Evolutionary conservation across 2,797 vertebrate genomes (phyloP), one percentile per base, ranked within the genome.

Genomic region (Hemitrygon akajei): DNA sequence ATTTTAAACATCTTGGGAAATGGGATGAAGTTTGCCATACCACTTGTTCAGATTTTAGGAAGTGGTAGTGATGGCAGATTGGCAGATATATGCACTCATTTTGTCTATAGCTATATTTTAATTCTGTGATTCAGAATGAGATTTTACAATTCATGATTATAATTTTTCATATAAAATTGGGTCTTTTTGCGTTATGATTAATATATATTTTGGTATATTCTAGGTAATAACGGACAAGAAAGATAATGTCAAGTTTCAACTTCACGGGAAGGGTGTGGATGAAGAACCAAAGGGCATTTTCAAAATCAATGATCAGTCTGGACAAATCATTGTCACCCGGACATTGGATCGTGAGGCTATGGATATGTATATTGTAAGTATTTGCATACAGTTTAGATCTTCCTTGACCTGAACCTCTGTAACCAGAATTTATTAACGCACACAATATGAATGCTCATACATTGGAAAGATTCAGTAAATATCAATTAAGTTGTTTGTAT

Each of bases 221-320:
- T 96, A 99, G 99, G 97, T 99, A 93, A 97, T 99, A 94, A 97
- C 97, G 3, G 98, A 98, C 94, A 97, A 96, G 95, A 95, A 96
- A 0, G 96, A 97, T 63, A 97, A 97, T 95, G 97, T 97, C 86
- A 97, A 97, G 95, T 99, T 99, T 94, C 97, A 97, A n/a, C 97
- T 99, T 96, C 97, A 96, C 18, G 99, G 98, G 4, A 98, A 96
- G 16, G 99, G 99, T 60, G 98, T 98, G 12, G 98, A 99, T 96
- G 97, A 97, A 95, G 97, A 99, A 87, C 98, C 99, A 37, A 98
- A 96, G 96, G 98, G 98, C 94, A 96, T 97, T 94, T 99, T 99
- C 96, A 97, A 95, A 95, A 99, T 99, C 95, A 97, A 98, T 95
- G 97, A 97, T 87, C 96, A 97, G 95, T 98, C 96, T 0, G 99